Percentiles rank a stretch among this genome's conserved stretches.
Evolutionary conservation across 2,888 invertebrate species (phyloP).

Genomic region (Meiosimyza decipiens): DNA sequence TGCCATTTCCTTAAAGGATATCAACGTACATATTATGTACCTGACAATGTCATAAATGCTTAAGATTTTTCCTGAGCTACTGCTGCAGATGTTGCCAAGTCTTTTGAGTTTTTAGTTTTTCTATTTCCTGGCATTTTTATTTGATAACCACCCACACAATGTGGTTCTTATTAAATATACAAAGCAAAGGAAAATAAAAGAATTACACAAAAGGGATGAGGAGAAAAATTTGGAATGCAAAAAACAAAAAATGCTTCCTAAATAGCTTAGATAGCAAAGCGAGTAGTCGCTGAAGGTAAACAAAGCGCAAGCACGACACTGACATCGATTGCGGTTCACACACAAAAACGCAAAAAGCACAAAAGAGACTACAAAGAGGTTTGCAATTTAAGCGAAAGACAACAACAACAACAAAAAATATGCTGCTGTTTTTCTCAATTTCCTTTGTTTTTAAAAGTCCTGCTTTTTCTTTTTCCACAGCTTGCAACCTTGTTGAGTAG

Average conservation of each 20-base stretch:
- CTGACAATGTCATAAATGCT: constrained; percentile 33
- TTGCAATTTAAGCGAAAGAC: not conserved
- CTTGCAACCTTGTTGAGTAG: constrained; percentile 6
- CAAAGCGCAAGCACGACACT: constrained; percentile 19
- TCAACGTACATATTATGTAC: not conserved
- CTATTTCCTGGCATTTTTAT: not conserved
- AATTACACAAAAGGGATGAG: no score
- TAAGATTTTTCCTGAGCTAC: constrained; percentile 11
- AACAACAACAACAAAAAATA: not conserved
- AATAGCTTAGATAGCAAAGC: constrained; percentile 7
- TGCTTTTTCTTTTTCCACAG: not conserved
- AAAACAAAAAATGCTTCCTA: not conserved
- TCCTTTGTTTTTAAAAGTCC: not conserved
- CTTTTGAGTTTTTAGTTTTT: not conserved
- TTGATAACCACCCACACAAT: no score
- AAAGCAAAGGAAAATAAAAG: no score
- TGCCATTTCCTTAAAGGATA: no score
- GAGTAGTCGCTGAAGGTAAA: constrained; percentile 11
- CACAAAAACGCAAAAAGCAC: not conserved
- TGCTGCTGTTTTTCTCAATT: not conserved
- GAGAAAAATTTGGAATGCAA: no score
- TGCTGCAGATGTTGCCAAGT: not conserved
- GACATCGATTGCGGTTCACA: constrained; percentile 7
- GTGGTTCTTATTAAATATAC: no score
- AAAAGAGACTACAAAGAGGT: not conserved